Evolutionary conservation across 2,113 vertebrate species (phyloP), one percentile per base, ranked within the genome.

Genomic region (Polypterus senegalus): DNA sequence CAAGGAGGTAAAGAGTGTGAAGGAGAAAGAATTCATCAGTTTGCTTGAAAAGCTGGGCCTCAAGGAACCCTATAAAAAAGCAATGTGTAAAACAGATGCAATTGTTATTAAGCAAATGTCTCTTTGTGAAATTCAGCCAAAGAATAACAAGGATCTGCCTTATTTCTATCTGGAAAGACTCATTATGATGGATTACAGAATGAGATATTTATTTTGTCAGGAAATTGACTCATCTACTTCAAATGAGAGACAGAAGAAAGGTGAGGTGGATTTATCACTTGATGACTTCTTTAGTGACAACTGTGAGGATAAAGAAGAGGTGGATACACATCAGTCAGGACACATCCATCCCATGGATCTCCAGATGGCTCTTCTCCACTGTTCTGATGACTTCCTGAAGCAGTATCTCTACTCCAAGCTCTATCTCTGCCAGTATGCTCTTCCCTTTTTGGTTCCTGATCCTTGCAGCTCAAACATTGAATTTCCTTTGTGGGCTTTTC

Each of bases 321-420:
- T 1, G 61, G 56, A 43, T 3, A 1, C 1, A 9, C 3, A 1
- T 5, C 6, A 2, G 6, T 57, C 3, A 1, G 4, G 49, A 43
- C 62, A 65, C 1, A 65, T 78, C 62, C 74, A 80, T 54, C 79
- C 76, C n/a, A 70, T 81, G 74, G 79, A 79, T 63, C 65, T 78
- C 55, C 73, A 77, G 59, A 80, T 83, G 75, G 77, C 74, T 4
- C 60, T 82, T 57, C 82, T 77, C 47, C 75, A 81, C 7, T 84
- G 79, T 1, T 66, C 81, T 2, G 69, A 83, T 59, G 64, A 84
- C 47, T 80, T 82, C 66, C 57, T 67, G 58, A 74, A 72, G 6
- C 53, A 64, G 11, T 48, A 53, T 43, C 46, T 68, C 45, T 53
- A 61, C 52, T 48, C 9, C 4, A 65, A 69, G 11, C 65, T 69